Evolutionary conservation across 2,797 vertebrate species (phyloP).

Genomic region (Chelonia mydas): DNA sequence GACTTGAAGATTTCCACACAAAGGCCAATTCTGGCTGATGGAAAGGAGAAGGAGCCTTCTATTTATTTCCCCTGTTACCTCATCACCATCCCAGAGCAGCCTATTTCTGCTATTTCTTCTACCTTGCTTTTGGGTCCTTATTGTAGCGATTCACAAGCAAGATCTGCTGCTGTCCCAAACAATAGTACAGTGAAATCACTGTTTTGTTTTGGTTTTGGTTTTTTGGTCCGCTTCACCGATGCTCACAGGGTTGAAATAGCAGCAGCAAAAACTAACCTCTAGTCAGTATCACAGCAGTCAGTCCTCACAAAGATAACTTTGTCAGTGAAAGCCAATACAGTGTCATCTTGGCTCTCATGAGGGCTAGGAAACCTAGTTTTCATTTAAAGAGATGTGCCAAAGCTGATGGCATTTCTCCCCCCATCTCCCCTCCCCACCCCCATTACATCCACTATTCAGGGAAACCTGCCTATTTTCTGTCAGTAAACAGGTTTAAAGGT

Average conservation of each 20-base stretch:
- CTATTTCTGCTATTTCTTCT: not conserved
- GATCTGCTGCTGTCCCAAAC: not conserved
- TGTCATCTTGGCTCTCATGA: not conserved
- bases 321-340: not conserved
- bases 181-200: not conserved
- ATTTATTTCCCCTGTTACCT: not conserved
- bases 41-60: not conserved
- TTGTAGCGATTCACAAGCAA: not conserved
- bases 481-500: not conserved
- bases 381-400: not conserved
- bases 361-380: not conserved
- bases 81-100: not conserved
- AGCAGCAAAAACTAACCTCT: not conserved
- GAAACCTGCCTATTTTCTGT: not conserved
- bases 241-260: not conserved
- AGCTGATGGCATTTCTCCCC: not conserved
- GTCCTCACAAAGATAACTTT: not conserved
- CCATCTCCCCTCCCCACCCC: not conserved
- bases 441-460: rapidly evolving
- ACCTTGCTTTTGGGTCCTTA: not conserved
- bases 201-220: not conserved
- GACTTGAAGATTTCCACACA: not conserved
- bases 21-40: not conserved
- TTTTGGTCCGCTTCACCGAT: rapidly evolving
- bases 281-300: not conserved